Evolutionary conservation across 2,888 invertebrate genomes (phyloP).

Genomic region (Arge pagana): DNA sequence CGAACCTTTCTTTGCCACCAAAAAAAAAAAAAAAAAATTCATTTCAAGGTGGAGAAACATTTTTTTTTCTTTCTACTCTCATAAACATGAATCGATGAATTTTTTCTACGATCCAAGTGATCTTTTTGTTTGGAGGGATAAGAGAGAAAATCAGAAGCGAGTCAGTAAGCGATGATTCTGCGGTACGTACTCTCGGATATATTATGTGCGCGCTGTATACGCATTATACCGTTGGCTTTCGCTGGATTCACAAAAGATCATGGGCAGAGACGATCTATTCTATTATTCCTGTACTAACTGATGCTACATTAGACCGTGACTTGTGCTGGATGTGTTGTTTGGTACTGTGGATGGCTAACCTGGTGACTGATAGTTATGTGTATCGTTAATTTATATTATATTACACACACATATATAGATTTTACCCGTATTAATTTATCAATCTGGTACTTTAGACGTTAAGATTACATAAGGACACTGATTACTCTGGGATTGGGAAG

Average conservation of each 20-base stretch:
- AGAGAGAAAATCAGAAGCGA: too few species aligned
- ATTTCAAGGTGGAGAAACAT: too few species aligned
- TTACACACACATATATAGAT: conserved; percentile 16
- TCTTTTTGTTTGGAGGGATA: too few species aligned
- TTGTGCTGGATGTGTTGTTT: conserved; percentile 51
- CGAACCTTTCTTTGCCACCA: too few species aligned
- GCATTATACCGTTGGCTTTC: conserved; percentile 48
- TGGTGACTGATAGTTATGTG: conserved; percentile 45
- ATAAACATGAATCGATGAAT: too few species aligned
- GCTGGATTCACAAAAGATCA: conserved; percentile 44
- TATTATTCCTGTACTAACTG: conserved; percentile 37
- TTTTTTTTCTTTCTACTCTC: too few species aligned
- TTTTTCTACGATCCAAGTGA: too few species aligned
- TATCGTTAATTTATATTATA: conserved; percentile 21
- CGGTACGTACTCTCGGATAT: too few species aligned
- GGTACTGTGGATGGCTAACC: conserved; percentile 54
- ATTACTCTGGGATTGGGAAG: conserved; percentile 12
- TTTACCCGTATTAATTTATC: conserved; percentile 14
- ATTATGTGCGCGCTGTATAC: conserved; percentile 24
- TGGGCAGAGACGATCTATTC: conserved; percentile 37
- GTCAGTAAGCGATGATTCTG: too few species aligned
- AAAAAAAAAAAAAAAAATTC: too few species aligned
- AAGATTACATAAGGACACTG: conserved; percentile 1
- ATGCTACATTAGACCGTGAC: conserved; percentile 30
- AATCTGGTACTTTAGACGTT: conserved; percentile 3